phyloP scores from a whole-genome alignment of 2,797 vertebrate species.

The Gymnothorax reevesii region DNA sequence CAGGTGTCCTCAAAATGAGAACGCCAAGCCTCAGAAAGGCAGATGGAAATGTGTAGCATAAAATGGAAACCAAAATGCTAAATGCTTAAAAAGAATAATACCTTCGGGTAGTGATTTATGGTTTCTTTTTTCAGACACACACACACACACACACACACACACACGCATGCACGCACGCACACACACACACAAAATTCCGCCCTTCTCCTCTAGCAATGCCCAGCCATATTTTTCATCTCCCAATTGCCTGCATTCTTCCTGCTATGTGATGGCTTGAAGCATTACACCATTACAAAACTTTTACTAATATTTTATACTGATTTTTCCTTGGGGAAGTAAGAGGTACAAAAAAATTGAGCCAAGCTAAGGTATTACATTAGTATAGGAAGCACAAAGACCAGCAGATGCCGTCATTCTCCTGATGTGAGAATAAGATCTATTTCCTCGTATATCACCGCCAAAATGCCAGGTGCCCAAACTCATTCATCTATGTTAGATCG shows the following conservation, averaged over 20 bases:
- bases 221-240: constrained; percentile 33
- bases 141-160: too few species aligned
- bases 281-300: constrained; percentile 31
- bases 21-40: constrained; percentile 41
- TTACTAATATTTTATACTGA: constrained; percentile 48
- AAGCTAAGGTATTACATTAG: constrained; percentile 37
- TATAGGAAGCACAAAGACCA: constrained; percentile 23
- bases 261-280: constrained; percentile 43
- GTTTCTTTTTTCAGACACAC: not conserved
- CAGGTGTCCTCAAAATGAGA: constrained; percentile 63
- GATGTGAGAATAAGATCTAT: constrained; percentile 47
- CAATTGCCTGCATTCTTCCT: constrained; percentile 38
- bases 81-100: not conserved
- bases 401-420: constrained; percentile 45
- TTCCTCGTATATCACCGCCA: constrained; percentile 47
- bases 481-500: constrained; percentile 24
- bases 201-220: constrained; percentile 37
- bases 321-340: constrained; percentile 45
- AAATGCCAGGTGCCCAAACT: not conserved
- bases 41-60: constrained; percentile 26
- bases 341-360: constrained; percentile 40
- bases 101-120: not conserved
- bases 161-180: not conserved
- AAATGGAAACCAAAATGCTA: not conserved
- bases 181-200: not conserved